Evolutionary conservation across 2,113 vertebrate species (phyloP), one percentile per base, ranked within the genome.

Genomic region (Hydrolagus affinis): DNA sequence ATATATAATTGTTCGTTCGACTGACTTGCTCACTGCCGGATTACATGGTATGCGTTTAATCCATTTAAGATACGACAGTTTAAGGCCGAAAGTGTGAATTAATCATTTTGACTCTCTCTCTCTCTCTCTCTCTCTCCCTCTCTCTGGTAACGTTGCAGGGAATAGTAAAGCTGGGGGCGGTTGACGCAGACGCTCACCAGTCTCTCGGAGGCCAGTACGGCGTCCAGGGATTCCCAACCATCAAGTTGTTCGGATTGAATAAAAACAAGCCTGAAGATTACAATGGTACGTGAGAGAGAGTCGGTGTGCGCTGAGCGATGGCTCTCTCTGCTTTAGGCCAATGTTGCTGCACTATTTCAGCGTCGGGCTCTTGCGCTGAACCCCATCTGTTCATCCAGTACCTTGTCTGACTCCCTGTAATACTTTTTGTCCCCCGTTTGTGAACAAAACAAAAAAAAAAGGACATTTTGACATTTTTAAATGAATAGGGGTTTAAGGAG

Each of bases 251-350:
- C 90, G 96, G 97, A 14, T 90, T 93, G 85, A 98, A 98, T 88
- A 99, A 99, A 91, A 94, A 98, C 89, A 97, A 93, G 89, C 95
- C 98, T 0, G 96, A 98, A 80, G 96, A 97, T 69, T 99, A 97
- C 89, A 96, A 99, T 91, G 97, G 98, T 99, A 92, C 92, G 86
- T 86, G 17, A 66, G 62, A 15, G n/a, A 28, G 70, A 72, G 30
- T 8, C 28, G 44, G 44, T 6, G 44, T 44, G 44, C 1, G 6
- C 2, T 44, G 44, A 44, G 44, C 1, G 6, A 44, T 44, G 44
- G 44, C 44, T 44, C 2, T 6, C 44, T 44, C 6, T 44, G 44
- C 44, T 44, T n/a, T n/a, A n/a, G n/a, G n/a, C 85, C 85, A 85
- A 87, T 83, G 88, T 86, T 11, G 76, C 59, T 68, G 60, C 75